These are phyloP conservation scores for Sinelater perroti DNA, from an alignment of 2,888 invertebrate species.

Conservation along the genomic window DNA sequence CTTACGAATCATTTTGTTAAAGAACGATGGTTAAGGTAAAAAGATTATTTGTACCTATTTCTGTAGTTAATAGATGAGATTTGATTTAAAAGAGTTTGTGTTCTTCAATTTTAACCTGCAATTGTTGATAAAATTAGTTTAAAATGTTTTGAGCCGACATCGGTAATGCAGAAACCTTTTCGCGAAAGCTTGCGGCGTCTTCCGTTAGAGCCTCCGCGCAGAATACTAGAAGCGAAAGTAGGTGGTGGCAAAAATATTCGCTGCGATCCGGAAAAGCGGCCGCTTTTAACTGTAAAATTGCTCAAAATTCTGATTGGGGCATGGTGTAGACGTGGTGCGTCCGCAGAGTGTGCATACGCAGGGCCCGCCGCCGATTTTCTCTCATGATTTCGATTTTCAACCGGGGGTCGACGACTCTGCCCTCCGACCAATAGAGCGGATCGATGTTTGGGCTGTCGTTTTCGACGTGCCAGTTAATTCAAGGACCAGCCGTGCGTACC, in stretches of 20 bases:
- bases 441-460: conserved; percentile 75
- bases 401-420: conserved; percentile 46
- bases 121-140: too few relatives aligned
- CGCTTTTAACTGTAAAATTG: background rate
- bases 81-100: too few relatives aligned
- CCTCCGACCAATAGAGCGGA: conserved; percentile 64
- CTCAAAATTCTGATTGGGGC: background rate
- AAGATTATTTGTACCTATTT: too few relatives aligned
- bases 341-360: conserved; percentile 11
- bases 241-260: background rate
- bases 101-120: too few relatives aligned
- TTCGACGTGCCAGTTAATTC: conserved; percentile 69
- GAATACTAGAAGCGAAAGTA: conserved; percentile 10
- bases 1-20: too few relatives aligned
- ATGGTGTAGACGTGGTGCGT: too few relatives aligned
- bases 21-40: too few relatives aligned
- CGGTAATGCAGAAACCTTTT: too few relatives aligned
- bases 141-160: too few relatives aligned
- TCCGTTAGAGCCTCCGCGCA: too few relatives aligned
- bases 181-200: too few relatives aligned
- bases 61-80: too few relatives aligned
- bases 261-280: conserved; percentile 6
- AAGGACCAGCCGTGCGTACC: conserved; percentile 74
- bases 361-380: conserved; percentile 38
- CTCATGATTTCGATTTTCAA: conserved; percentile 45